Base-by-base conservation (phyloP, 1,140 invertebrate genomes). In the Tetraneura akinire region DNA sequence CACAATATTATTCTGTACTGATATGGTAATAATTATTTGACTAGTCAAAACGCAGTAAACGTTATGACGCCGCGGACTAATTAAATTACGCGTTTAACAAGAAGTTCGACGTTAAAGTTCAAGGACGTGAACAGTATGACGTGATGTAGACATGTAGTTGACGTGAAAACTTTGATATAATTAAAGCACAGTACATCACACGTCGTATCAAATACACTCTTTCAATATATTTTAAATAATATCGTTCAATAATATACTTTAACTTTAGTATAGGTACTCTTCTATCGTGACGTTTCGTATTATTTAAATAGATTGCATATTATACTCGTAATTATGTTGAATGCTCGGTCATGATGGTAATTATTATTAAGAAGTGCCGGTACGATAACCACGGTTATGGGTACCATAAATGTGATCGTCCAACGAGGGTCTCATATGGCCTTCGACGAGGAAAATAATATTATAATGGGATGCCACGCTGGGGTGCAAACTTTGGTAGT, bases 101-200 rank as follows among this genome's bases (percentile, higher is more conserved):
- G 18, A 37, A 64, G 62, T 37, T 37, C 18, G 37, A 37, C 37
- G n/a, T 4, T 10, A 42, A 64, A 64, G 18, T 37, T 64, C 10
- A 18, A 64, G 18, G 32, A 42, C 13, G 37, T n/a, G 29, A 23
- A 16, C 1, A 23, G n/a, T n/a, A n/a, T n/a, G n/a, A n/a, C 26
- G 26, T 4, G 16, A n/a, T 62, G 60, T 62, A 29, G n/a, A n/a
- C n/a, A 62, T 32, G 62, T 10, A 16, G 29, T 37, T 37, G 29
- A 64, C 62, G 29, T 37, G 62, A 21, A 64, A 64, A 64, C 29
- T 64, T 64, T 32, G 8, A 64, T 37, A 37, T 64, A 64, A 64
- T 64, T 32, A 64, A 18, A 37, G 10, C 18, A n/a, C 60, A 1
- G 18, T 11, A 14, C 23, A 32, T n/a, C 18, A 32, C 18, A 37